These are phyloP conservation scores for Siniperca knerii DNA, from an alignment of 2,113 vertebrate genomes.

Conservation along the genomic window DNA sequence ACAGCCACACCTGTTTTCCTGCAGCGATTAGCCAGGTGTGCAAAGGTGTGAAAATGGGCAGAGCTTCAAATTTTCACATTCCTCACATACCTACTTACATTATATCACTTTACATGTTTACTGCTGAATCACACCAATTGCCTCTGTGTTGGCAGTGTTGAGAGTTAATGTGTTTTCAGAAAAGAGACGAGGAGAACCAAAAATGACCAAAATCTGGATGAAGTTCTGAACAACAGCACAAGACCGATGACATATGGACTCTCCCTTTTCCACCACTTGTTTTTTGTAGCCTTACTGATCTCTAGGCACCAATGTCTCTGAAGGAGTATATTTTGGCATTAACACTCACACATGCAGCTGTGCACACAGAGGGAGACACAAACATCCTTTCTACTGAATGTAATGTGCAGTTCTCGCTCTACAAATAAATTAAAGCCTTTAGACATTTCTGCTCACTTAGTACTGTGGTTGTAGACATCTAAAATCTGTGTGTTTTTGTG, in stretches of 20 bases:
- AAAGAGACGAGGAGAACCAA: not conserved
- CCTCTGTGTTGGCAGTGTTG: not conserved
- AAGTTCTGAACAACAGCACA: not conserved
- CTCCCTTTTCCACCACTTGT: not conserved
- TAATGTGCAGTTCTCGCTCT: constrained; percentile 8
- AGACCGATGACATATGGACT: not conserved
- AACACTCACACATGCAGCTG: constrained; percentile 28
- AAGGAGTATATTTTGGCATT: constrained; percentile 38
- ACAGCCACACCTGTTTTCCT: not conserved
- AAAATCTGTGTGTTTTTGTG: constrained; percentile 18
- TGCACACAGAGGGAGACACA: constrained; percentile 32
- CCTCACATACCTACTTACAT: not conserved
- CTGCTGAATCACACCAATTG: not conserved
- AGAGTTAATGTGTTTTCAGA: not conserved
- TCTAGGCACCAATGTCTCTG: not conserved
- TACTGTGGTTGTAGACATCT: not conserved
- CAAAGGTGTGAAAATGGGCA: constrained; percentile 18
- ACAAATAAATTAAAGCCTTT: not conserved
- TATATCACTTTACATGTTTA: not conserved
- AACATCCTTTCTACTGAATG: not conserved
- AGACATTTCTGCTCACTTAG: constrained; percentile 1
- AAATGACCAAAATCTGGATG: not conserved
- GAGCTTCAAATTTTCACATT: constrained; percentile 14
- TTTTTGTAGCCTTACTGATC: constrained; percentile 9
- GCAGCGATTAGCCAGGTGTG: constrained; percentile 5